A percentile compares a stretch with the other conserved stretches of the same genome.
Evolutionary conservation across 2,888 invertebrate genomes (phyloP).

Genomic region (Caenorhabditis afra): DNA sequence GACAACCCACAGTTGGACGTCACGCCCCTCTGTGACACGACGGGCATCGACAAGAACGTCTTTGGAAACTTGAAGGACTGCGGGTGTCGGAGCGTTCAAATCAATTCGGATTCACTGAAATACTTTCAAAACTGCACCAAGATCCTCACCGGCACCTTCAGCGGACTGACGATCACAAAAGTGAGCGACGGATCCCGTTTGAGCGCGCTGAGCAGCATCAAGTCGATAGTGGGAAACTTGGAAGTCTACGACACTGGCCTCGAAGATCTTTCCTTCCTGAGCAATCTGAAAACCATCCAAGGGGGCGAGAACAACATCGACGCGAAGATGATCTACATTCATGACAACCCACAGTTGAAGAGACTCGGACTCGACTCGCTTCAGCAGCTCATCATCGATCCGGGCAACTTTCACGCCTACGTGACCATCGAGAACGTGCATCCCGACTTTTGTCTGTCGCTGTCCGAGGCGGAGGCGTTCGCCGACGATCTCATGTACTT

Average conservation of each 20-base stretch:
- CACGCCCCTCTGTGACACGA: too few species aligned
- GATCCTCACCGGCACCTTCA: too few species aligned
- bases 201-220: too few species aligned
- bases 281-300: neutral
- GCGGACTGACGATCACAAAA: neutral
- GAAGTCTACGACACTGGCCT: neutral
- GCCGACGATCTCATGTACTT: neutral
- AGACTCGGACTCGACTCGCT: slow-evolving; percentile 2
- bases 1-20: too few species aligned
- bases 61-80: too few species aligned
- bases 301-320: neutral
- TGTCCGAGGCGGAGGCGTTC: neutral
- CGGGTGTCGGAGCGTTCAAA: too few species aligned
- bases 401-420: neutral
- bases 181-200: neutral
- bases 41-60: too few species aligned
- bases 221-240: neutral
- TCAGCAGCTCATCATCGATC: neutral
- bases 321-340: slow-evolving; percentile 13
- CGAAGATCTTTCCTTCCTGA: neutral
- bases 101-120: too few species aligned
- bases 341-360: slow-evolving; percentile 20
- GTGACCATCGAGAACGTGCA: slow-evolving; percentile 23
- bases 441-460: slow-evolving; percentile 24
- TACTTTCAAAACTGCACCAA: too few species aligned